Evolutionary conservation across 1,140 invertebrate species (phyloP).

Genomic region (Drosophila ohnishii): DNA sequence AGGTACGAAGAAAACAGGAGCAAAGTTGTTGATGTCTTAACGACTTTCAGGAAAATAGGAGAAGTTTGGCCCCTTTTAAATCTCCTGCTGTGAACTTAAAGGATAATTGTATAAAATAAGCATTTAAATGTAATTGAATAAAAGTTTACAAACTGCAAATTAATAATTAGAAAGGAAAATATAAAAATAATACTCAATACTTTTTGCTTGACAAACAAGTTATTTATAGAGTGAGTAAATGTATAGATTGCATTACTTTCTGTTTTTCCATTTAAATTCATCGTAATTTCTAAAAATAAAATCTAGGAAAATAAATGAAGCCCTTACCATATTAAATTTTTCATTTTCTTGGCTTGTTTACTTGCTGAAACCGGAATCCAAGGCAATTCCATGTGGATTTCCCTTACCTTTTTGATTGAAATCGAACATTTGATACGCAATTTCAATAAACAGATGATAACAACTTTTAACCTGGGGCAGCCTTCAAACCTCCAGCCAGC

Average conservation of each 20-base stretch:
- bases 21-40: conserved; percentile 45
- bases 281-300: not conserved
- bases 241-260: not conserved
- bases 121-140: not conserved
- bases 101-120: not conserved
- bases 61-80: conserved; percentile 54
- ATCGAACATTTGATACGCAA: conserved; percentile 45
- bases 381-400: conserved; percentile 17
- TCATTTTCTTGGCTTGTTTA: conserved; percentile 17
- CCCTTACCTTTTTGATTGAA: conserved; percentile 19
- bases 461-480: conserved; percentile 41
- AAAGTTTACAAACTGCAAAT: not conserved
- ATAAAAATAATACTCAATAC: too few relatives aligned
- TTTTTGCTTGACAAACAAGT: not conserved
- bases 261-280: not conserved
- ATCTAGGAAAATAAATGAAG: not conserved
- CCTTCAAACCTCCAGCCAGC: not conserved
- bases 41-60: conserved; percentile 59
- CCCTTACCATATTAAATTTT: not conserved
- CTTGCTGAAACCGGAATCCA: conserved; percentile 6
- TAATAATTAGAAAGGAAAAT: not conserved
- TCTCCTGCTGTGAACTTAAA: not conserved
- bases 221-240: not conserved
- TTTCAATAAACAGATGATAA: conserved; percentile 56
- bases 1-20: not conserved